Evolutionary conservation across 2,888 invertebrate species (phyloP), one percentile per base, ranked within the genome.

Genomic region (Hirtodrosophila cameraria): DNA sequence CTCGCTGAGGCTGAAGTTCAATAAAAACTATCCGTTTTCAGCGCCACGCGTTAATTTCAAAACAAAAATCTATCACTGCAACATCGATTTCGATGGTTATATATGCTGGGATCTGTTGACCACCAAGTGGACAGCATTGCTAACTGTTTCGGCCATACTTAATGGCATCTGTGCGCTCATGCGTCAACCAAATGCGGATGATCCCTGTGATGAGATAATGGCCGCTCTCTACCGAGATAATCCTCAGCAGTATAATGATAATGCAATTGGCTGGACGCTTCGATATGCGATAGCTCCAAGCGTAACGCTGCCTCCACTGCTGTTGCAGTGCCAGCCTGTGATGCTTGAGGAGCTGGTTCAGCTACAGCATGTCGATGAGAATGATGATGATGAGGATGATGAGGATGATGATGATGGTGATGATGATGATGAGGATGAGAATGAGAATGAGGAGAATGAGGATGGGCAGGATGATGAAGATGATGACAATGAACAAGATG

Each of bases 21-120:
- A 1, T 2, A 2, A 5, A 0, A 39, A 27, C 5, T 71, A 70
- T 43, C 69, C 69, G 9, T 30, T 33, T n/a, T 5, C 23, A 3
- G 30, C 60, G 7, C 71, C 69, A 1, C 49, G 48, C 1, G 69
- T 70, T 0, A 45, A 36, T n/a, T 70, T 70, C 13, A 4, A 8
- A 0, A 71, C 72, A 0, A 60, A 60, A 23, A 70, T 70, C 27
- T 70, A 60, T 33, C 70, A 70, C n/a, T 71, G 60, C 9, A 71
- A 70, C 13, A 28, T 70, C 1, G 65, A 71, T 18, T 38, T 7
- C 18, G 69, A 70, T 30, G 69, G 69, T 2, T 65, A 60, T 15
- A 71, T 70, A 13, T 71, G 71, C 25, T 65, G 72, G 66, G 65
- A 70, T 16, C 35, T 71, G n/a, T n/a, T 70, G 6, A 25, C 13